phyloP scores from a whole-genome alignment of 1,140 invertebrate species.

The Pantala flavescens region DNA sequence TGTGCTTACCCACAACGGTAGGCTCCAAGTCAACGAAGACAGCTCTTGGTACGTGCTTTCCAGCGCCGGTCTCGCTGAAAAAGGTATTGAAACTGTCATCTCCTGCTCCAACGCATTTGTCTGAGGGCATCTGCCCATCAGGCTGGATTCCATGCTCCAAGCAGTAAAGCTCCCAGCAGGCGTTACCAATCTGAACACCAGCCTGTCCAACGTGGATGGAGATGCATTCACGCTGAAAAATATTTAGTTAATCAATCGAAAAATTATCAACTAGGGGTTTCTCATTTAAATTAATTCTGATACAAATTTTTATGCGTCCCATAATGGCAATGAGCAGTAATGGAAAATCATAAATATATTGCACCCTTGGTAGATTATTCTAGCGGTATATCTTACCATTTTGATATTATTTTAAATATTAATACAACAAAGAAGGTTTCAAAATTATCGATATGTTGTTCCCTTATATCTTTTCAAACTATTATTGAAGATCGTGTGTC shows the following conservation, averaged over 20 bases:
- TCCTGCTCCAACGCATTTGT: constrained; percentile 51
- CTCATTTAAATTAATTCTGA: too few species aligned
- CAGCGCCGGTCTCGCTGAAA: constrained; percentile 79
- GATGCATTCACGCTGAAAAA: constrained; percentile 64
- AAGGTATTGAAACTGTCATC: constrained; percentile 83
- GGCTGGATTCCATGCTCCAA: constrained; percentile 84
- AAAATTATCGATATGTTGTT: too few species aligned
- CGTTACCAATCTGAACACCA: constrained; percentile 82
- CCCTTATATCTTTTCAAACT: too few species aligned
- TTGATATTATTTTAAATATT: background rate
- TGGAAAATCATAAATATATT: too few species aligned
- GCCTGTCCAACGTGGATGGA: constrained; percentile 82
- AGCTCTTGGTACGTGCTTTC: constrained; percentile 76
- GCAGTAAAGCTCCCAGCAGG: constrained; percentile 79
- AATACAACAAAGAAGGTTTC: background rate
- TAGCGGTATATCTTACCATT: background rate
- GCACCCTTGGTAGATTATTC: too few species aligned
- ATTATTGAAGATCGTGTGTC: too few species aligned
- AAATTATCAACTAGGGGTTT: too few species aligned
- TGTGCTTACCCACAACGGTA: constrained; percentile 63
- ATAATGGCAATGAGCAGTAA: too few species aligned
- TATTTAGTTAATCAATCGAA: too few species aligned
- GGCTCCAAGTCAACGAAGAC: constrained; percentile 73
- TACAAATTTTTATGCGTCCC: too few species aligned
- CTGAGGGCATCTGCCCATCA: constrained; percentile 63